phyloP scores from a whole-genome alignment of 2,797 vertebrate species.

The Pangasius djambal region DNA sequence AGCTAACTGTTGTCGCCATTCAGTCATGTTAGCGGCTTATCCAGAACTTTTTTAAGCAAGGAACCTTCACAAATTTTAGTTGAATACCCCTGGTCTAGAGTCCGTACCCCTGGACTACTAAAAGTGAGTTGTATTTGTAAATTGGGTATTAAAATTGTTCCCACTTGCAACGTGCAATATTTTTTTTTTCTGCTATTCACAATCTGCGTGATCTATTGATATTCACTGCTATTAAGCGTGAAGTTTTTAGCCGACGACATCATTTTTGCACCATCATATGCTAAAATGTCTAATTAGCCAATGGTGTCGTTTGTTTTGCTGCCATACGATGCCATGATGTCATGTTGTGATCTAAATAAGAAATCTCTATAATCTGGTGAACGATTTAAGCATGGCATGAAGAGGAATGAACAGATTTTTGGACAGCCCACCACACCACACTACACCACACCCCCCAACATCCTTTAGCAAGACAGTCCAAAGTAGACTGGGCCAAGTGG shows the following conservation, averaged over 20 bases:
- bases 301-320: constrained; percentile 29
- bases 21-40: neutral
- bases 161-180: neutral
- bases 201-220: neutral
- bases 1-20: neutral
- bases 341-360: constrained; percentile 29
- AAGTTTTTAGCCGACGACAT: neutral
- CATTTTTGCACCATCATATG: neutral
- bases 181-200: neutral
- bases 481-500: constrained; percentile 63
- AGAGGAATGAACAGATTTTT: constrained; percentile 68
- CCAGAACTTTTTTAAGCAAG: neutral
- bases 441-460: constrained; percentile 34
- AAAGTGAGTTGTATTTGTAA: neutral
- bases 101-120: neutral
- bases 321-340: constrained; percentile 3
- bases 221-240: neutral
- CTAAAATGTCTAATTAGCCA: constrained; percentile 27
- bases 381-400: constrained; percentile 38
- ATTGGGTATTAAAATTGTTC: neutral
- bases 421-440: constrained; percentile 54
- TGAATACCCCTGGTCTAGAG: neutral
- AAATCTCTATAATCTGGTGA: constrained; percentile 23
- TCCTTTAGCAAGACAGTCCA: constrained; percentile 63
- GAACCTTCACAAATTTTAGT: neutral